These are phyloP conservation scores for Dendrocincla fuliginosa DNA, from an alignment of 2,797 vertebrate genomes.

Conservation along the genomic window DNA sequence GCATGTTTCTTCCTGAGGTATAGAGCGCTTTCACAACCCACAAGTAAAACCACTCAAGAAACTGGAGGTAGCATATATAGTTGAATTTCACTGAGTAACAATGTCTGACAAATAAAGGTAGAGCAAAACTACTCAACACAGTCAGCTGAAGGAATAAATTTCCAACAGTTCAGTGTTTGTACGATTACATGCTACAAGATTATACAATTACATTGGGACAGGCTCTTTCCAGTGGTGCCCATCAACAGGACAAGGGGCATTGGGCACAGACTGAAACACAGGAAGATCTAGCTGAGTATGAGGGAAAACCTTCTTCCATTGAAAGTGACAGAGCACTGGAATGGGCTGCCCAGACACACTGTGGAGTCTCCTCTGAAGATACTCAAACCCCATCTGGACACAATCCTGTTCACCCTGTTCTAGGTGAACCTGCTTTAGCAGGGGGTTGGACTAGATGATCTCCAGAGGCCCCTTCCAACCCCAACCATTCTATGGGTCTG, in stretches of 20 bases:
- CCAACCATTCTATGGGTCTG: not conserved
- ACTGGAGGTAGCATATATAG: not conserved
- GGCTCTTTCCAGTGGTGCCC: not conserved
- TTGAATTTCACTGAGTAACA: not conserved
- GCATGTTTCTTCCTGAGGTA: not conserved
- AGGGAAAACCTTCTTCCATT: not conserved
- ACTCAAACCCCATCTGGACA: rapidly evolving
- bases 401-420: not conserved
- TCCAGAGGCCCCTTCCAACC: not conserved
- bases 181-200: not conserved
- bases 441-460: not conserved
- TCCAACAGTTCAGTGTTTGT: not conserved
- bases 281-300: not conserved
- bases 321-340: not conserved
- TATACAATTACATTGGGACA: not conserved
- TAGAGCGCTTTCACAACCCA: not conserved
- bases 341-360: not conserved
- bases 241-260: not conserved
- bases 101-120: not conserved
- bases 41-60: not conserved
- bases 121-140: not conserved
- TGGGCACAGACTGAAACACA: not conserved
- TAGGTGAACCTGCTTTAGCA: not conserved
- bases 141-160: not conserved
- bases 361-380: not conserved